Evolutionary conservation across 1,140 invertebrate genomes (phyloP), one percentile per base, ranked within the genome.

Genomic region (Plectus sambesii): DNA sequence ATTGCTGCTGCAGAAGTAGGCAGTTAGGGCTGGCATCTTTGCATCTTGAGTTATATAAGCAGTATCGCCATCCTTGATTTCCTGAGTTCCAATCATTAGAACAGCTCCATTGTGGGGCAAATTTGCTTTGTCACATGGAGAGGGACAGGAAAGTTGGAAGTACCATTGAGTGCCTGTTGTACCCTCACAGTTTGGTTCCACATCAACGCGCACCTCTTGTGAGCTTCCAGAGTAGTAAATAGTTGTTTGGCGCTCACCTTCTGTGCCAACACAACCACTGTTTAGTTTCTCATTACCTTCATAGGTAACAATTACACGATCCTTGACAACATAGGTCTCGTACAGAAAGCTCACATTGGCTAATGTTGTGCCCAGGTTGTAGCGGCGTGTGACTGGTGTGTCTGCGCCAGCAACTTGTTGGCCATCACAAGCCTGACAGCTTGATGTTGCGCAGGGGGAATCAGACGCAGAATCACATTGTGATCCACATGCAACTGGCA

Each of bases 301-400:
- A 25, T 49, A 49, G n/a, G 48, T 9, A n/a, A 49, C 47, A 15
- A 2, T 49, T 22, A 49, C 47, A 9, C 47, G 46, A 26, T 49
- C 47, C 5, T 5, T 9, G 12, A 49, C 35, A 8, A 12, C 5
- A 22, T 49, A 49, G 37, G 47, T 49, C 35, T 49, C 22, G 35
- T 50, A 49, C 15, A 12, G n/a, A 22, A 49, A 49, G 23, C 26
- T 50, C 12, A 50, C 29, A 15, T 29, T 36, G 20, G 44, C 47
- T 5, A 22, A 5, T 9, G 46, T 51, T 5, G 47, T 49, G 47
- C 47, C 47, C 44, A 49, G 17, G 15, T 49, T 49, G 24, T 49
- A 49, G n/a, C 47, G 47, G 12, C 47, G 47, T 25, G 47, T 49
- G 44, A 49, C 47, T 9, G 47, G 47, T 9, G 47, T 49, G 35